A percentile compares a stretch with the other conserved stretches of the same genome.
These are phyloP conservation scores for Gryllus bimaculatus DNA, from an alignment of 1,140 invertebrate species.

Conservation along the genomic window DNA sequence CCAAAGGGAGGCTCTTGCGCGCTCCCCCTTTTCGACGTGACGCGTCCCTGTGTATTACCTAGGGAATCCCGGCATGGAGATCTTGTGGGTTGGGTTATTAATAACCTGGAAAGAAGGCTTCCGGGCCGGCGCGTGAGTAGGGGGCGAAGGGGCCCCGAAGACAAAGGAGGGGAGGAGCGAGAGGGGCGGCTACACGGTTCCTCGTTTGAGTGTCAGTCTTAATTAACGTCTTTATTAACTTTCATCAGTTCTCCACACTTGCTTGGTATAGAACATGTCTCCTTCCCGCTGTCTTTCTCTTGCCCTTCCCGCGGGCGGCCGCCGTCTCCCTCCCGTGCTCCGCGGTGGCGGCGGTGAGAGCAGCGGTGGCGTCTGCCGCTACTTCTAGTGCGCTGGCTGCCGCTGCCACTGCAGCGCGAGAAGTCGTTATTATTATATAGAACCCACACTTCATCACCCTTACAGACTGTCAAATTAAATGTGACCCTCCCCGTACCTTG, in stretches of 20 bases:
- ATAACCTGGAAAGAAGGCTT: background rate
- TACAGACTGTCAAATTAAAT: constrained; percentile 1
- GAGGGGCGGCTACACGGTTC: background rate
- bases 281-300: background rate
- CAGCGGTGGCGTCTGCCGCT: background rate
- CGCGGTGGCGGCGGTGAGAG: background rate
- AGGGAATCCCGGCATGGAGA: background rate
- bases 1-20: background rate
- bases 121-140: background rate
- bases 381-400: background rate
- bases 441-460: background rate
- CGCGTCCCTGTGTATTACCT: background rate
- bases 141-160: background rate
- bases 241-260: constrained; percentile 16
- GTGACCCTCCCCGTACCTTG: background rate
- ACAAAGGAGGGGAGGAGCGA: background rate
- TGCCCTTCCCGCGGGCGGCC: background rate
- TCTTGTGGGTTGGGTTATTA: background rate
- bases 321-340: background rate
- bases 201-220: constrained; percentile 20
- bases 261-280: background rate
- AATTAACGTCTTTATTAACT: constrained; percentile 23
- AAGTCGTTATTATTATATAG: constrained; percentile 6
- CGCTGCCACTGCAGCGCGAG: background rate
- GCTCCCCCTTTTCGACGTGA: background rate